phyloP scores from a whole-genome alignment of 2,113 vertebrate species.

The Oncorhynchus masou region DNA sequence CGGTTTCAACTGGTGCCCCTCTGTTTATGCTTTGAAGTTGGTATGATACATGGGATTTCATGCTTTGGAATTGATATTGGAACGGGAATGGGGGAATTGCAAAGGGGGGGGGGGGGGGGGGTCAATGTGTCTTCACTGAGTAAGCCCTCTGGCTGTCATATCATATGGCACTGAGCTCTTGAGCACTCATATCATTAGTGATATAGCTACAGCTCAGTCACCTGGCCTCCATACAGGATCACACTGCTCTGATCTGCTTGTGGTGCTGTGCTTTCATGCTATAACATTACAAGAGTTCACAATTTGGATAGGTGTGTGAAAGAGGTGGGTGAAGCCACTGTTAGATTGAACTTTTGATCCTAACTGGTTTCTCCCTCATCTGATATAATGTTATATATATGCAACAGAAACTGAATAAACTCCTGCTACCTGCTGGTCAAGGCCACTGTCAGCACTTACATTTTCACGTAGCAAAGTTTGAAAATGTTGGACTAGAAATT shows the following conservation, averaged over 20 bases:
- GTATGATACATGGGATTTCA: constrained; percentile 32
- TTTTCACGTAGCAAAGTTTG: too few relatives aligned
- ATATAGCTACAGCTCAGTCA: not conserved
- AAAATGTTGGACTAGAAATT: too few relatives aligned
- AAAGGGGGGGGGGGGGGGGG: not conserved
- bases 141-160: constrained; percentile 7
- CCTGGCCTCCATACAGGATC: not conserved
- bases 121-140: constrained; percentile 14
- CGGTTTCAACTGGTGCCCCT: constrained; percentile 26
- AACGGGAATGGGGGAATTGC: constrained; percentile 21
- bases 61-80: constrained; percentile 28
- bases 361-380: too few relatives aligned
- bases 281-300: too few relatives aligned
- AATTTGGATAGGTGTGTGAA: too few relatives aligned
- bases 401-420: too few relatives aligned
- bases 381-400: too few relatives aligned
- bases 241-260: not conserved
- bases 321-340: too few relatives aligned
- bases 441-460: too few relatives aligned
- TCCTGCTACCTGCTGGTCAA: too few relatives aligned
- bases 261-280: too few relatives aligned
- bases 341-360: too few relatives aligned
- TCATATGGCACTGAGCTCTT: constrained; percentile 12
- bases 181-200: constrained; percentile 2
- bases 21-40: constrained; percentile 40